These are phyloP conservation scores for Ceratina calcarata DNA, from an alignment of 1,140 invertebrate species.

Conservation along the genomic window DNA sequence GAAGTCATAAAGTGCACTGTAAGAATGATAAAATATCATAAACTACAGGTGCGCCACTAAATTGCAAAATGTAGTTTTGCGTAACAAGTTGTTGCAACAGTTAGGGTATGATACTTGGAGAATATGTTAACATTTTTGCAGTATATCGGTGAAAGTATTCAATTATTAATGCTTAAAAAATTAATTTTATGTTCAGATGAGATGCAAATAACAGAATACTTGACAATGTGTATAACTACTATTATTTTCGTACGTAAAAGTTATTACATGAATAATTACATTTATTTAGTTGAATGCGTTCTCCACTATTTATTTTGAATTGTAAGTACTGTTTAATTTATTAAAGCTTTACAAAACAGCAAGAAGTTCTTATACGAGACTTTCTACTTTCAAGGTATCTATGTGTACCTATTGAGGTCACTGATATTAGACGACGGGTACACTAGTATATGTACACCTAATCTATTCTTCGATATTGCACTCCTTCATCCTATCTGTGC, in stretches of 20 bases:
- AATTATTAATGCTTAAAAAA: slow-evolving; percentile 6
- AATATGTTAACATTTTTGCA: not conserved
- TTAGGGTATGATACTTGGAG: not conserved
- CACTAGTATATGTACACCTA: not conserved
- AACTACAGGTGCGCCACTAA: no score
- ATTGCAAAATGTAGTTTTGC: slow-evolving; percentile 8
- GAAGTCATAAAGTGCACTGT: no score
- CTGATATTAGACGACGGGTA: not conserved
- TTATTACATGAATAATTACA: no score
- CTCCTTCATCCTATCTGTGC: not conserved
- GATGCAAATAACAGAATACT: no score
- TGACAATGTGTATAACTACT: no score
- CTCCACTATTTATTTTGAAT: not conserved
- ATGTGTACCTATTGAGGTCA: slow-evolving; percentile 14
- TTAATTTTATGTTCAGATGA: slow-evolving; percentile 23
- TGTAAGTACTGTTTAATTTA: not conserved
- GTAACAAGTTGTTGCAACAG: slow-evolving; percentile 31
- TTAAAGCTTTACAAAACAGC: not conserved
- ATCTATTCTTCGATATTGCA: not conserved
- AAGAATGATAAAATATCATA: no score
- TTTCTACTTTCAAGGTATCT: slow-evolving; percentile 39
- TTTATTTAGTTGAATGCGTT: no score
- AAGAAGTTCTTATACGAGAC: not conserved
- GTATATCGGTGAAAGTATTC: not conserved
- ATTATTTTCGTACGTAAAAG: not conserved